These are phyloP conservation scores for Dipodomys merriami DNA, from an alignment of 2,113 vertebrate genomes.

Conservation along the genomic window DNA sequence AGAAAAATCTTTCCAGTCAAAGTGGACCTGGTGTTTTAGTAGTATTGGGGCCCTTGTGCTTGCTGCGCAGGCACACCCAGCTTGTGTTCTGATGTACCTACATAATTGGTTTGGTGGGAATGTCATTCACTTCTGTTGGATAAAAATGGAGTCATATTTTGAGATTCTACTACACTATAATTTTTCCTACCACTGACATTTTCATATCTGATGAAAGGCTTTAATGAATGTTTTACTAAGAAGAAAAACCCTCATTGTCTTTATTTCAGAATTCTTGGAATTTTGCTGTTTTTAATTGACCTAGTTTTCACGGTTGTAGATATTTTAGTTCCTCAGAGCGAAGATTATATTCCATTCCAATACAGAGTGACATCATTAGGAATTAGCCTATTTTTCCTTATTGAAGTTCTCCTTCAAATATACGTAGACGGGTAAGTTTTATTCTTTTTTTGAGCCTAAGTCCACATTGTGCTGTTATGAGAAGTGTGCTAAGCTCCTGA, in stretches of 20 bases:
- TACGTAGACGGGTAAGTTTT: slow-evolving; percentile 93
- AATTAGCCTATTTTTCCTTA: slow-evolving; percentile 94
- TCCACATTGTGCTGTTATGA: slow-evolving; percentile 5
- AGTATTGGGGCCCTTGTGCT: no score
- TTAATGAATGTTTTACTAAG: slow-evolving; percentile 1
- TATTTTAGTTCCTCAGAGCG: slow-evolving; percentile 78
- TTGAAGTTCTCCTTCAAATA: slow-evolving; percentile 91
- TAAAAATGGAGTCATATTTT: slow-evolving; percentile 24
- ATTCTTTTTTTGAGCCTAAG: slow-evolving; percentile 4
- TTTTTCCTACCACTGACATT: background rate
- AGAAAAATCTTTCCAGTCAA: no score
- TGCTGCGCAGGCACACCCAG: no score
- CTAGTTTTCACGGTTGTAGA: slow-evolving; percentile 89
- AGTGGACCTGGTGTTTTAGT: no score
- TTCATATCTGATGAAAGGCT: background rate
- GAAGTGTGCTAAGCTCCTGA: background rate
- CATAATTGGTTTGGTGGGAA: background rate
- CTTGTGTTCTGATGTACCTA: background rate
- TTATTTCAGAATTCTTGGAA: slow-evolving; percentile 90
- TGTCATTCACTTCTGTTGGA: background rate
- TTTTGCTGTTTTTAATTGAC: slow-evolving; percentile 93
- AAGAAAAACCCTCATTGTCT: background rate
- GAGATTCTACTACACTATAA: background rate
- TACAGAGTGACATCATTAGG: slow-evolving; percentile 88
- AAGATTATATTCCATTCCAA: slow-evolving; percentile 72